Evolutionary conservation across 1,140 invertebrate genomes (phyloP).

Genomic region (Panagrolaimus sp.): DNA sequence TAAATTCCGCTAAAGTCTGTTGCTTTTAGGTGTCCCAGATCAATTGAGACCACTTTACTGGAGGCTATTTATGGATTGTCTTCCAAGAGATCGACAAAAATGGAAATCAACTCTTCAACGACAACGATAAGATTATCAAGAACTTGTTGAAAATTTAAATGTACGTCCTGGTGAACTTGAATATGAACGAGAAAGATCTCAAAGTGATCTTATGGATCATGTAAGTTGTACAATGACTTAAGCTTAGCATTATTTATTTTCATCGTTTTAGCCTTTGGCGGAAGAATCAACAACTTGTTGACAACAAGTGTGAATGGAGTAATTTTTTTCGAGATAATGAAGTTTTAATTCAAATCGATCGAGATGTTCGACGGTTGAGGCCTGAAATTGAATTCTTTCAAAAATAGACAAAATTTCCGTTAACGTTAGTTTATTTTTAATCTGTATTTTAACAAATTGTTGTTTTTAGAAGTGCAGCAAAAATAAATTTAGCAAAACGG

Average conservation of each 20-base stretch:
- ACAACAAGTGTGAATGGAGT: constrained; percentile 62
- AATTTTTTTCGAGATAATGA: constrained; percentile 64
- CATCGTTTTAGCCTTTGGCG: constrained; percentile 60
- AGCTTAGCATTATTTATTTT: constrained; percentile 1
- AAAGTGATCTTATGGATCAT: constrained; percentile 31
- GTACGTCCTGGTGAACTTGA: constrained; percentile 16
- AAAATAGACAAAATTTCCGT: constrained; percentile 60
- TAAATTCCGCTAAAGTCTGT: no score
- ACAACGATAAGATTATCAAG: constrained; percentile 40
- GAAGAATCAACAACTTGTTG: constrained; percentile 61
- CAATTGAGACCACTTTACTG: constrained; percentile 46
- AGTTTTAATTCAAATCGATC: constrained; percentile 63
- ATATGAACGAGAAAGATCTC: constrained; percentile 16
- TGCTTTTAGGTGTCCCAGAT: constrained; percentile 48
- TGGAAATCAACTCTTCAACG: constrained; percentile 36
- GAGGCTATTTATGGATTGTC: constrained; percentile 48
- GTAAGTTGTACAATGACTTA: constrained; percentile 32
- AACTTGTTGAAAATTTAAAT: constrained; percentile 48
- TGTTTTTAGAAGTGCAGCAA: constrained; percentile 11
- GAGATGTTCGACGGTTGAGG: constrained; percentile 62
- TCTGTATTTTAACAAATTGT: neutral
- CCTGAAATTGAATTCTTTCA: constrained; percentile 65
- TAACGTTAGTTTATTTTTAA: constrained; percentile 24
- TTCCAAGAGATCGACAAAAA: constrained; percentile 43
- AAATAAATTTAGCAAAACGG: constrained; percentile 30